Conservation (phyloP, 2,113 vertebrate species). For the Indicator indicator region DNA sequence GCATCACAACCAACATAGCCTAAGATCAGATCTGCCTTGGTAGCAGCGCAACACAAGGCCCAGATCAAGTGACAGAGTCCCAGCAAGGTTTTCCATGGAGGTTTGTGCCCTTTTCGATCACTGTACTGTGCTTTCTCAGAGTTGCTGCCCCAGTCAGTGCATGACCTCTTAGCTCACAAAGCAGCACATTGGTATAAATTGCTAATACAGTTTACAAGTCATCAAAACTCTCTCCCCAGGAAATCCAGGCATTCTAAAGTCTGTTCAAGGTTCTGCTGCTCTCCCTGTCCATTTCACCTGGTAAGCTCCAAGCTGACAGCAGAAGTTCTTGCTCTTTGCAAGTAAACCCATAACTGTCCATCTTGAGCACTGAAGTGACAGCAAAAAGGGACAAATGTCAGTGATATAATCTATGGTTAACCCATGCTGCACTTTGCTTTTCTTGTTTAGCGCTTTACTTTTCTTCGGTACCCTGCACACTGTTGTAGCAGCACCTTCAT, state of each 20-base stretch:
- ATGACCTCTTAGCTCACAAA: background rate
- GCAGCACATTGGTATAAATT: background rate
- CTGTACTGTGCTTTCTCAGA: background rate
- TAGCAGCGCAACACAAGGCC: rapidly evolving
- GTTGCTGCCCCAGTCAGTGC: background rate
- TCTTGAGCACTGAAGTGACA: background rate
- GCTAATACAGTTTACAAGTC: rapidly evolving
- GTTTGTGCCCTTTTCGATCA: background rate
- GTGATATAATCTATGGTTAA: background rate
- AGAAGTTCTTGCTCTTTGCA: background rate
- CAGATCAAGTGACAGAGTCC: background rate
- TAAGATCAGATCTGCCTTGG: background rate
- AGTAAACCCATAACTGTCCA: background rate
- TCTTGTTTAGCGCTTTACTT: background rate
- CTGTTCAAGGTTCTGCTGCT: background rate
- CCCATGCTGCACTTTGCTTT: background rate
- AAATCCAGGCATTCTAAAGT: background rate
- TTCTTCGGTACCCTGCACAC: background rate
- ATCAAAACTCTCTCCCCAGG: background rate
- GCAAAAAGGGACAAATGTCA: background rate
- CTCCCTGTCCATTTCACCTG: background rate
- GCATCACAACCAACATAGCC: background rate
- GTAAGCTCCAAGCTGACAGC: background rate
- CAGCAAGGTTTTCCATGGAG: background rate
- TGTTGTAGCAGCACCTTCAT: background rate